phyloP scores from a whole-genome alignment of 2,888 invertebrate genomes.

The Himalopsyche tibetana region DNA sequence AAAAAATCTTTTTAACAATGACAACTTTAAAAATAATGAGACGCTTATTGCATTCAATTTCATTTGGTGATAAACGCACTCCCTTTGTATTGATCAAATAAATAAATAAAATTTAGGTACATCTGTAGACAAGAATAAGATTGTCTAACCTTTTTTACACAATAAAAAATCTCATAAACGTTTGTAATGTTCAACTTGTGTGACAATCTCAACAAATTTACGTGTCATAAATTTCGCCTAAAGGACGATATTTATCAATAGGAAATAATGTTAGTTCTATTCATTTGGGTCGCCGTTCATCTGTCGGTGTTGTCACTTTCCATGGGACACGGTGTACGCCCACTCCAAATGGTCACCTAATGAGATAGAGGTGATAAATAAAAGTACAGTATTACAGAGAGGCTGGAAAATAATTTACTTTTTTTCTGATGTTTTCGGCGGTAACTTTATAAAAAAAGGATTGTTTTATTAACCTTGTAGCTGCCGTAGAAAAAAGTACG shows the following conservation, averaged over 20 bases:
- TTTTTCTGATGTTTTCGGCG: too few species aligned
- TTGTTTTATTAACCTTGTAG: too few species aligned
- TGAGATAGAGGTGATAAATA: conserved; percentile 63
- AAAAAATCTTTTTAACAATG: conserved; percentile 3
- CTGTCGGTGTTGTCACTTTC: conserved; percentile 56
- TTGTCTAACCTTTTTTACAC: conserved; percentile 26
- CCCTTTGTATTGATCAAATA: neutral
- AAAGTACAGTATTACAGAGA: conserved; percentile 47
- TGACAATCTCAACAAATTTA: conserved; percentile 61
- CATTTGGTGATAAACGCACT: neutral
- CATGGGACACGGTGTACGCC: conserved; percentile 64
- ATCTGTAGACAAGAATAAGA: conserved; percentile 1
- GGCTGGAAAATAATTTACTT: neutral
- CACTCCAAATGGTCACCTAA: conserved; percentile 64
- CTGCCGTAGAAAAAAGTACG: too few species aligned
- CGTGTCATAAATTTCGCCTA: conserved; percentile 62
- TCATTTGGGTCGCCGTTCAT: conserved; percentile 55
- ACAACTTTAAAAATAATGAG: conserved; percentile 11
- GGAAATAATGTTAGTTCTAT: conserved; percentile 57
- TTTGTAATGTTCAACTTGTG: conserved; percentile 31
- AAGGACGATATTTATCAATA: conserved; percentile 59
- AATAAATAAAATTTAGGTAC: conserved; percentile 23
- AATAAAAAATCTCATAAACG: conserved; percentile 27
- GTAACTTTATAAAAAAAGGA: too few species aligned
- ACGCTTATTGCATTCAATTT: neutral